phyloP scores from a whole-genome alignment of 2,888 invertebrate species.

The Plebejus melissa region DNA sequence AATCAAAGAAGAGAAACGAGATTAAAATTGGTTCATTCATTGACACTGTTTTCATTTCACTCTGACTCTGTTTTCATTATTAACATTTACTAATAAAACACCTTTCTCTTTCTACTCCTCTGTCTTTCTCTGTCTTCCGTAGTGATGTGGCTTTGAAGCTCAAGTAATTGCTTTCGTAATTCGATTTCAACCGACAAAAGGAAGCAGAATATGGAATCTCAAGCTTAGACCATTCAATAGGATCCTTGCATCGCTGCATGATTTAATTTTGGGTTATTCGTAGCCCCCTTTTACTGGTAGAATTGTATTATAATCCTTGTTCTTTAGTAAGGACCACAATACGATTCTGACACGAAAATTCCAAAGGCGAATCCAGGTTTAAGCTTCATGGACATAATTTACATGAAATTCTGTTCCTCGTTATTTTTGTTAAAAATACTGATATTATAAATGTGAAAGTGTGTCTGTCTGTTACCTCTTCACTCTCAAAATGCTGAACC shows the following conservation, averaged over 20 bases:
- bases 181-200: slow-evolving; percentile 1
- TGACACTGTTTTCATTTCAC: no score
- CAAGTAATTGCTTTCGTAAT: not conserved
- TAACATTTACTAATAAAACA: not conserved
- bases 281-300: not conserved
- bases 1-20: no score
- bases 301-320: not conserved
- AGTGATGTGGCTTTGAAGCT: not conserved
- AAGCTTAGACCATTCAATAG: not conserved
- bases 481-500: no score
- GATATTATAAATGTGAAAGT: no score
- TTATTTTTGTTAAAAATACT: no score
- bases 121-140: not conserved
- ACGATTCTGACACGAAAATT: no score
- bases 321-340: not conserved
- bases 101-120: not conserved
- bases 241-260: not conserved
- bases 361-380: no score
- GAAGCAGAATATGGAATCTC: not conserved
- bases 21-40: no score
- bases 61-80: no score
- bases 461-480: no score
- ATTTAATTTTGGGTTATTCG: not conserved
- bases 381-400: no score
- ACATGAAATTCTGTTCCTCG: no score